Conservation (phyloP, 2,113 vertebrate genomes). For the Centropus unirufus region DNA sequence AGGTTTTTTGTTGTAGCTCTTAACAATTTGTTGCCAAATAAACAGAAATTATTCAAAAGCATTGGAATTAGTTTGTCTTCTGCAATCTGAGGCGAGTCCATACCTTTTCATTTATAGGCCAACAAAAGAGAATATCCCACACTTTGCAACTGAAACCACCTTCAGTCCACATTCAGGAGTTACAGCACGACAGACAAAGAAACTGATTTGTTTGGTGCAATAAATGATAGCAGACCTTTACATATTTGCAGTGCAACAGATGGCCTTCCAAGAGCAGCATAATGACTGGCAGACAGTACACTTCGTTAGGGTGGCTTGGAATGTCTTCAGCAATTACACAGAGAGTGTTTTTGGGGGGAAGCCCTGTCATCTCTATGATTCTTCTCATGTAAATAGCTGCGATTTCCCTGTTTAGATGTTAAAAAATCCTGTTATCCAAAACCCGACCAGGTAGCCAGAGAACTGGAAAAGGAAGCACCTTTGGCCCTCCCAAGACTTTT, state of each 20-base stretch:
- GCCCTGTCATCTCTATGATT: not conserved
- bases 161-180: not conserved
- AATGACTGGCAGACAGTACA: constrained; percentile 65
- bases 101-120: not conserved
- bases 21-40: not conserved
- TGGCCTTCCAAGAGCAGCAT: constrained; percentile 59
- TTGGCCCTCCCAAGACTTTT: not conserved
- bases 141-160: not conserved
- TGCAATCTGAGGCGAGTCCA: not conserved
- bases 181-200: not conserved
- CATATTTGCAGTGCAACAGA: constrained; percentile 67
- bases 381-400: not conserved
- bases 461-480: not conserved
- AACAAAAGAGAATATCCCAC: not conserved
- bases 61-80: not conserved
- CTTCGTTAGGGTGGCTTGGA: constrained; percentile 52
- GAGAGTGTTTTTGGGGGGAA: constrained; percentile 1
- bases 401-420: not conserved
- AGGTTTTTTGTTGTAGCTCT: not conserved
- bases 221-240: constrained; percentile 47
- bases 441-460: not conserved
- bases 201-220: constrained; percentile 38
- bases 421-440: not conserved
- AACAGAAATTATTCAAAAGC: not conserved
- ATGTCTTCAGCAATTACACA: constrained; percentile 58